Evolutionary conservation across 2,797 vertebrate genomes (phyloP).

Genomic region (Monodelphis domestica): DNA sequence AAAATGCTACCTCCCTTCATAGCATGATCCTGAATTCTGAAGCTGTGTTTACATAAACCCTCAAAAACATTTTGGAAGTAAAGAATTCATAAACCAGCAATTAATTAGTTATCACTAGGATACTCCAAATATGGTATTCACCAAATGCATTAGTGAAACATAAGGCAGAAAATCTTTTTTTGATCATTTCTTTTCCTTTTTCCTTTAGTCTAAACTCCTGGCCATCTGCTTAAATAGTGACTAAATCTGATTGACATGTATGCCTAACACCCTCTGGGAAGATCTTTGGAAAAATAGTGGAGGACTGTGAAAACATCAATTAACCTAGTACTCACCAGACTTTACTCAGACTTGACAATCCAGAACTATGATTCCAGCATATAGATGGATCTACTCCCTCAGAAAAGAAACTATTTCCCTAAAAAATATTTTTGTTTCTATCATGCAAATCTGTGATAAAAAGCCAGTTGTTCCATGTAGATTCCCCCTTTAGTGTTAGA

Average conservation of each 20-base stretch:
- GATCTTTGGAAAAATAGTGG: neutral
- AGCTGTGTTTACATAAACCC: neutral
- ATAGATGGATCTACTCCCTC: neutral
- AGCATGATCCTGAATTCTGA: neutral
- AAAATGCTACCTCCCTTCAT: neutral
- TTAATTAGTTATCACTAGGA: neutral
- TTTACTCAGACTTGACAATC: neutral
- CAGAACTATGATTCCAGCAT: neutral
- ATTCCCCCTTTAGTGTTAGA: neutral
- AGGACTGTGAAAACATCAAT: neutral
- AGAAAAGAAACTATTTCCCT: neutral
- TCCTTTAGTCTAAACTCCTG: neutral
- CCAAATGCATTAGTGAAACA: neutral
- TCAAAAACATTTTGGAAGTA: neutral
- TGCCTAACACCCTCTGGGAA: neutral
- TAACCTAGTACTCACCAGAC: neutral
- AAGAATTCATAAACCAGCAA: neutral
- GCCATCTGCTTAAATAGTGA: neutral
- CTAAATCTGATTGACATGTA: neutral
- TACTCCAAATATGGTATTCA: neutral
- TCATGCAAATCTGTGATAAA: neutral
- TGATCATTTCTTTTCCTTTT: neutral
- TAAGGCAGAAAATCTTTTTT: neutral
- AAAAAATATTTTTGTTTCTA: neutral
- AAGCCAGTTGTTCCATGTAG: neutral